Percentiles rank a stretch among this genome's conserved stretches.
These are phyloP conservation scores for Muschampia plurimacula DNA, from an alignment of 2,888 invertebrate species.

Conservation along the genomic window DNA sequence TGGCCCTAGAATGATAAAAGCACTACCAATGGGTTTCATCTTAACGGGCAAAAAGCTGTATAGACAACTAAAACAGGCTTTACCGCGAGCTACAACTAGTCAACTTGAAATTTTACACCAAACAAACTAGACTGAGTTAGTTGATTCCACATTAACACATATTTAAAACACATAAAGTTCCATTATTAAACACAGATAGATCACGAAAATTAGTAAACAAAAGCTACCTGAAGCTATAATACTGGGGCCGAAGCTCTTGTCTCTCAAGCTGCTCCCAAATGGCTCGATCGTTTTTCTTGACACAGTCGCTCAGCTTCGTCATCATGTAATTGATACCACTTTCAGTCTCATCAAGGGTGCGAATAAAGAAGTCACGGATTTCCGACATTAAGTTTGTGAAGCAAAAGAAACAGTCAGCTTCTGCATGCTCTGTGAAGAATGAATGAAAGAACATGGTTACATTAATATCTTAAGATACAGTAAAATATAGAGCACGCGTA, in stretches of 20 bases:
- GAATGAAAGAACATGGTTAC: neutral
- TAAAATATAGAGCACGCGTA: too few relatives aligned
- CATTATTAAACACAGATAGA: neutral
- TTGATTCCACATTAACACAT: neutral
- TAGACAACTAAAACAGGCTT: too few relatives aligned
- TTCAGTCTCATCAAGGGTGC: constrained; percentile 96
- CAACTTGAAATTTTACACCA: too few relatives aligned
- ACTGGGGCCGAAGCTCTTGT: constrained; percentile 97
- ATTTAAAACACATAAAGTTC: neutral
- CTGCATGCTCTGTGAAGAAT: constrained; percentile 86
- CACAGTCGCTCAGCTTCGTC: constrained; percentile 90
- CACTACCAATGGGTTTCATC: too few relatives aligned
- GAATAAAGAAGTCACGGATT: constrained; percentile 98
- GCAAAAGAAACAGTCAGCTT: constrained; percentile 99
- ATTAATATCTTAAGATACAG: too few relatives aligned
- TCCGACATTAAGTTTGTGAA: constrained; percentile 99
- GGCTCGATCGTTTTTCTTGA: constrained; percentile 91
- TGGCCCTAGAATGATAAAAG: too few relatives aligned
- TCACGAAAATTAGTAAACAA: neutral
- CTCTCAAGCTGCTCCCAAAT: constrained; percentile 92
- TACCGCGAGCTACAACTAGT: too few relatives aligned
- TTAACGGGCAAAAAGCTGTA: too few relatives aligned
- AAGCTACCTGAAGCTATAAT: constrained; percentile 96
- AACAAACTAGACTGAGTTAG: too few relatives aligned
- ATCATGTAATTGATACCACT: constrained; percentile 97